These are phyloP conservation scores for Eupithecia centaureata DNA, from an alignment of 2,888 invertebrate genomes.

Conservation along the genomic window DNA sequence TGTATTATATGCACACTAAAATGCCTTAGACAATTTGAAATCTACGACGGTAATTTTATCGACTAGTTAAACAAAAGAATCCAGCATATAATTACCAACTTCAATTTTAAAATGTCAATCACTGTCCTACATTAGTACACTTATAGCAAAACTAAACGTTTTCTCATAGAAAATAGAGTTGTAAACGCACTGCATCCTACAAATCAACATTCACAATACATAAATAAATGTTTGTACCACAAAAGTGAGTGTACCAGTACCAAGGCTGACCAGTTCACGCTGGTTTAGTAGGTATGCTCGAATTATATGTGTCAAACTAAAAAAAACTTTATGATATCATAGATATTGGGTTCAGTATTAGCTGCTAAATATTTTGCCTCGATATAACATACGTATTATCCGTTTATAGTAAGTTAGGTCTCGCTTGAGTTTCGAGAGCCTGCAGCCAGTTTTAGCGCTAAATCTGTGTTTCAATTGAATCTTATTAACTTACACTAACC, in stretches of 20 bases:
- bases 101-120: conserved; percentile 61
- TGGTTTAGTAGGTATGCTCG: conserved; percentile 53
- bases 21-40: no score
- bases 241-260: conserved; percentile 65
- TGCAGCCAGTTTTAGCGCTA: background rate
- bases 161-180: conserved; percentile 46
- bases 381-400: background rate
- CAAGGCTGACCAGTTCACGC: conserved; percentile 66
- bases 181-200: conserved; percentile 49
- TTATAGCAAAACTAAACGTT: conserved; percentile 48
- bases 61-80: conserved; percentile 54
- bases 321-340: conserved; percentile 52
- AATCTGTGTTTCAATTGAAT: background rate
- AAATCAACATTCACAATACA: conserved; percentile 60
- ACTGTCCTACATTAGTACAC: conserved; percentile 41
- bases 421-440: background rate
- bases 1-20: no score
- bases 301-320: conserved; percentile 55
- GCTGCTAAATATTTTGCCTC: background rate
- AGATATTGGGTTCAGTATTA: conserved; percentile 45
- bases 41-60: background rate
- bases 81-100: conserved; percentile 47
- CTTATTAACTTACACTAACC: conserved; percentile 43
- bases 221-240: conserved; percentile 58
- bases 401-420: conserved; percentile 1